Evolutionary conservation across 2,113 vertebrate genomes (phyloP), one percentile per base, ranked within the genome.

Genomic region (Myotis davidii): DNA sequence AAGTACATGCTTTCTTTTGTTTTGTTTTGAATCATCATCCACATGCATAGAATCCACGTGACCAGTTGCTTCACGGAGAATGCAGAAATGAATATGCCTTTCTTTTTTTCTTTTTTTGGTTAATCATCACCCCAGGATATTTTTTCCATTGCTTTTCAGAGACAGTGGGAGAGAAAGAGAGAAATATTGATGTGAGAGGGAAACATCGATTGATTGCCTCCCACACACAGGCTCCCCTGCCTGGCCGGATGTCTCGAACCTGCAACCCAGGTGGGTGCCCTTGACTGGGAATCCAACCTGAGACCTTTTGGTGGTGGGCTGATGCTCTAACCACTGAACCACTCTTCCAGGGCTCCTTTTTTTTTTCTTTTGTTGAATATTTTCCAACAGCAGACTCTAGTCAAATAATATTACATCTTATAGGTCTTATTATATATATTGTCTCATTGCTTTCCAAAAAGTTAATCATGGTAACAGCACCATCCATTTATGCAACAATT

Each of bases 11-110:
- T 86, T 87, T 32, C 3, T 56, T 91, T 64, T 23, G 17, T 32
- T 88, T 72, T 90, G 37, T 61, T 81, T 95, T 82, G 34, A 95
- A 50, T 70, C 48, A 42, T n/a, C 39, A 42, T 73, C 39, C 73
- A 10, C 69, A 45, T 18, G 45, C 13, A 52, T 17, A 45, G 73
- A 88, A 72, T 83, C 79, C 67, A 42, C 48, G 17, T 59, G 72
- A 77, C 5, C 70, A 16, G 9, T 83, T 78, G 59, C 74, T 96
- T 78, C 69, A 56, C 1, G 10, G 64, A 23, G 37, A 85, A 56
- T 56, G 32, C 34, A 85, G 83, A 73, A 94, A 50, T 78, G 56
- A 94, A 9, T 85, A 61, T 83, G 59, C 59, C 59, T 61, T 61
- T 8, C 64, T 94, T 37, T 45, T 9, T 45, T 45, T 45, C 45